phyloP scores from a whole-genome alignment of 2,888 invertebrate genomes.

The Cynaeus angustus region DNA sequence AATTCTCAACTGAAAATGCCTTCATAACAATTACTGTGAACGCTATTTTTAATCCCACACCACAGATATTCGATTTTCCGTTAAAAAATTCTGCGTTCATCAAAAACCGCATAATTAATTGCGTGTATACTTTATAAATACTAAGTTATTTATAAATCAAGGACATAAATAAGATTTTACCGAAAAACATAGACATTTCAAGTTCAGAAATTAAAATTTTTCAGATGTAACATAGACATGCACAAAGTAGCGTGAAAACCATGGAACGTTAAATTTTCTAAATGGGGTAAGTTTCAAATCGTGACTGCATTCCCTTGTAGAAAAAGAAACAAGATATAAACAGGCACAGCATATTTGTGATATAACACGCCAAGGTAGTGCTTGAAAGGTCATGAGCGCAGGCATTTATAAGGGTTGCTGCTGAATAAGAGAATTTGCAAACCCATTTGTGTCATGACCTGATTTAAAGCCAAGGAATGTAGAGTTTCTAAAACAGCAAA shows the following conservation, averaged over 20 bases:
- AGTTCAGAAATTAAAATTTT: background rate
- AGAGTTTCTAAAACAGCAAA: no score
- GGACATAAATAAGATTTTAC: conserved; percentile 1
- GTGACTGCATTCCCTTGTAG: conserved; percentile 17
- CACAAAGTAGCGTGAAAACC: background rate
- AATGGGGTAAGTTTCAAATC: conserved; percentile 9
- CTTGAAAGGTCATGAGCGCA: conserved; percentile 23
- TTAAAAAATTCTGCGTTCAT: conserved; percentile 1
- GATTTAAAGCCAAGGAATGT: background rate
- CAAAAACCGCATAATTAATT: conserved; percentile 32
- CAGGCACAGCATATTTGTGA: conserved; percentile 9
- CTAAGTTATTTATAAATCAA: conserved; percentile 19
- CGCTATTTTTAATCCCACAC: background rate
- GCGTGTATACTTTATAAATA: conserved; percentile 22
- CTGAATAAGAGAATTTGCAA: background rate
- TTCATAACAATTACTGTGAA: background rate
- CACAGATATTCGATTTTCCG: background rate
- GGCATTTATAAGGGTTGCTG: background rate
- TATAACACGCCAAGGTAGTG: conserved; percentile 6
- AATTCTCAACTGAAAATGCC: conserved; percentile 2
- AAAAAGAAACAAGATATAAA: conserved; percentile 13
- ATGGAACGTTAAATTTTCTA: background rate
- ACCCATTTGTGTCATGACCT: background rate
- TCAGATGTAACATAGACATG: no score
- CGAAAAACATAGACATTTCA: background rate